phyloP scores from a whole-genome alignment of 2,797 vertebrate species.

The Semaprochilodus insignis region DNA sequence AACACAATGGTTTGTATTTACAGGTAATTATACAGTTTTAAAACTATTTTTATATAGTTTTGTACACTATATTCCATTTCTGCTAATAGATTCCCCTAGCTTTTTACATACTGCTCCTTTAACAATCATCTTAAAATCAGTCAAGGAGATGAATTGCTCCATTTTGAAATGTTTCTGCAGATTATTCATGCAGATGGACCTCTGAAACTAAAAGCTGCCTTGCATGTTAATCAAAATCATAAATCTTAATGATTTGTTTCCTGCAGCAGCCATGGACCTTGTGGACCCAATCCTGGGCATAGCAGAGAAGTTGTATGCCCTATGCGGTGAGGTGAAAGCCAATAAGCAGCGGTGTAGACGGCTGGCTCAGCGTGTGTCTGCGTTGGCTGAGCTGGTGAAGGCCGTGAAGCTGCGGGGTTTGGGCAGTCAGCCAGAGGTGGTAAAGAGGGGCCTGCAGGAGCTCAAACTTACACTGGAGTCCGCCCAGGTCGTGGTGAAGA shows the following conservation, averaged over 20 bases:
- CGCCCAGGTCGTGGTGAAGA: constrained; percentile 73
- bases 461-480: constrained; percentile 73
- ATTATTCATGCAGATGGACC: no score
- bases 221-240: no score
- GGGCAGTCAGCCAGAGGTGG: background rate
- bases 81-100: no score
- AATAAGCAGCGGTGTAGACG: constrained; percentile 82
- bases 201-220: no score
- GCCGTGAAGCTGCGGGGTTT: constrained; percentile 60
- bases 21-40: no score
- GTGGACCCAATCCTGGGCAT: constrained; percentile 74
- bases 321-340: constrained; percentile 79
- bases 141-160: no score
- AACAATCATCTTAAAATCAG: no score
- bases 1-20: no score
- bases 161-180: no score
- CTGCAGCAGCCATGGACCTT: constrained; percentile 77
- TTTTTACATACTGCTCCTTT: no score
- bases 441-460: constrained; percentile 65
- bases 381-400: constrained; percentile 72
- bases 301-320: constrained; percentile 72
- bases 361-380: constrained; percentile 70
- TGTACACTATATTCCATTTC: no score
- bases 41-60: no score
- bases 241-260: background rate